These are phyloP conservation scores for Ctenochaetus hawaiiensis DNA, from an alignment of 2,797 vertebrate genomes.

Conservation along the genomic window DNA sequence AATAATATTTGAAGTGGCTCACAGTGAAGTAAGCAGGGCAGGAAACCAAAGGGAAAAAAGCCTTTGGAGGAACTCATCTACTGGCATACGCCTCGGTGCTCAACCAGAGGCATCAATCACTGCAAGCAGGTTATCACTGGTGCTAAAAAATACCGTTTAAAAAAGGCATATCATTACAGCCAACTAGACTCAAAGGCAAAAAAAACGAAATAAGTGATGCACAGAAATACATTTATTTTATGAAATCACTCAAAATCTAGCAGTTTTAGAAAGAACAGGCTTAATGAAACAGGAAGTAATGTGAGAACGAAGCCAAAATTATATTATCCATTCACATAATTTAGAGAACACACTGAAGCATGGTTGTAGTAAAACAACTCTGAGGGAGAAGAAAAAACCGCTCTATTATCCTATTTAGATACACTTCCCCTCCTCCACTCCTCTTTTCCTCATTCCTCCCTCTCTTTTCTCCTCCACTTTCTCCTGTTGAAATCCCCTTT, in stretches of 20 bases:
- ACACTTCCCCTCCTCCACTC: constrained; percentile 22
- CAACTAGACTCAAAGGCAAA: constrained; percentile 20
- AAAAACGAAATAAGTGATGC: background rate
- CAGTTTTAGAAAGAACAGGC: constrained; percentile 13
- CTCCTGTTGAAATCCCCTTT: constrained; percentile 66
- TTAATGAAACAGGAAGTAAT: constrained; percentile 13
- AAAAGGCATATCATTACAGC: constrained; percentile 36
- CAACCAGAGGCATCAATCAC: constrained; percentile 27
- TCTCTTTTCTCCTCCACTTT: constrained; percentile 63
- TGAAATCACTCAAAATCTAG: constrained; percentile 21
- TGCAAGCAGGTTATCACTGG: constrained; percentile 21
- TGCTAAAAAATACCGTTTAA: background rate
- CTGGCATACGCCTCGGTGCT: constrained; percentile 27
- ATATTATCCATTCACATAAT: constrained; percentile 35
- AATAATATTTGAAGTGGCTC: constrained; percentile 66
- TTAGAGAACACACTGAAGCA: constrained; percentile 15
- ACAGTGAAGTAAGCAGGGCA: constrained; percentile 45
- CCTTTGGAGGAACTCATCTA: constrained; percentile 59
- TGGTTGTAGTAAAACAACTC: constrained; percentile 38
- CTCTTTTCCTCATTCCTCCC: constrained; percentile 36
- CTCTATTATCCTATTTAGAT: constrained; percentile 62
- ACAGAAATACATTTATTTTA: constrained; percentile 1
- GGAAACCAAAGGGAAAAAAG: constrained; percentile 58
- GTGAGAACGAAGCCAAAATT: constrained; percentile 23
- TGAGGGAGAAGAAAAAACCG: constrained; percentile 39